These are phyloP conservation scores for Pachyramphus minor DNA, from an alignment of 2,113 vertebrate species.

Conservation along the genomic window DNA sequence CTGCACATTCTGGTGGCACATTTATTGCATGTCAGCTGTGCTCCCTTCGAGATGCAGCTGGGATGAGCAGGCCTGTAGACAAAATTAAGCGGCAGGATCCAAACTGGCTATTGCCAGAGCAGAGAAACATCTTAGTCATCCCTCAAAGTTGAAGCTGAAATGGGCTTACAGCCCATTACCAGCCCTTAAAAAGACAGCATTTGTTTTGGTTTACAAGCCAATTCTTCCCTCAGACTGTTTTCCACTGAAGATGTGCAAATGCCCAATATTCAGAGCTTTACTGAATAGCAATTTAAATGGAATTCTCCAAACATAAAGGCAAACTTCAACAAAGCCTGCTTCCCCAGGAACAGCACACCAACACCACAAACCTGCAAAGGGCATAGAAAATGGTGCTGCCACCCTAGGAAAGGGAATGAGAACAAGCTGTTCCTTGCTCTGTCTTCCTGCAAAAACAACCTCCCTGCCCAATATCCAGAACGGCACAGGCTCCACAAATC, in stretches of 20 bases:
- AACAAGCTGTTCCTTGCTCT: not conserved
- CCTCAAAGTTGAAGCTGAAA: not conserved
- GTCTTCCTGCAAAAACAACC: not conserved
- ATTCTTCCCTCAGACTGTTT: not conserved
- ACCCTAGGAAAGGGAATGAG: not conserved
- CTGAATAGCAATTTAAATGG: not conserved
- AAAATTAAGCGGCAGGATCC: not conserved
- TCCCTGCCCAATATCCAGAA: not conserved
- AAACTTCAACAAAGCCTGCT: not conserved
- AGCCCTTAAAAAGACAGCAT: not conserved
- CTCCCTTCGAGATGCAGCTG: not conserved
- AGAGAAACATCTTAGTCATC: slow-evolving; percentile 7
- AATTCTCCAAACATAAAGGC: not conserved
- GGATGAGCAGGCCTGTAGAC: not conserved
- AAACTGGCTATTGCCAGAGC: not conserved
- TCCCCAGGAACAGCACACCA: not conserved
- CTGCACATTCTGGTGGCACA: rapidly evolving
- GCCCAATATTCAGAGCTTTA: not conserved
- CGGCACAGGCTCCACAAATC: not conserved
- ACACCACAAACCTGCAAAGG: not conserved
- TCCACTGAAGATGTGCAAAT: not conserved
- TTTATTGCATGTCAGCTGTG: not conserved
- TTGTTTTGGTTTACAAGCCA: not conserved
- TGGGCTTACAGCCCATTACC: not conserved
- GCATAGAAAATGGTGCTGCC: not conserved